These are phyloP conservation scores for Tipula confusa DNA, from an alignment of 2,888 invertebrate genomes.

Conservation along the genomic window DNA sequence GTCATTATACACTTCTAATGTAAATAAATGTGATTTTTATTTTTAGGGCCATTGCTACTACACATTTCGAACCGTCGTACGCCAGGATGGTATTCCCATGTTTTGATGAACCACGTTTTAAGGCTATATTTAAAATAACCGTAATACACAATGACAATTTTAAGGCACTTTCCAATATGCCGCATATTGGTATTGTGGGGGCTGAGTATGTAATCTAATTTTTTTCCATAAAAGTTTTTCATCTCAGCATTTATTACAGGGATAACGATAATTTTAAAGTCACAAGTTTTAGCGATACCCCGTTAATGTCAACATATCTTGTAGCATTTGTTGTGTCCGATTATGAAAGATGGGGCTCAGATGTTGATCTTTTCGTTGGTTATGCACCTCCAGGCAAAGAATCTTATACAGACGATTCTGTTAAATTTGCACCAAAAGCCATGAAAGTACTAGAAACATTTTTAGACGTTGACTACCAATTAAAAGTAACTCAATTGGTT, in stretches of 20 bases:
- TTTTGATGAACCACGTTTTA: conserved; percentile 63
- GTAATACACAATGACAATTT: conserved; percentile 41
- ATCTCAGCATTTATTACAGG: neutral
- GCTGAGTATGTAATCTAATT: neutral
- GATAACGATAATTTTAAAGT: neutral
- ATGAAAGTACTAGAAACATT: conserved; percentile 30
- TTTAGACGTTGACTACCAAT: conserved; percentile 8
- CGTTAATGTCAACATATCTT: conserved; percentile 67
- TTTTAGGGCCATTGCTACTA: conserved; percentile 55
- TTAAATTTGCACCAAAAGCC: conserved; percentile 29
- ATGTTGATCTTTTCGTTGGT: neutral
- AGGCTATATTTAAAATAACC: conserved; percentile 58
- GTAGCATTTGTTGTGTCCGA: conserved; percentile 63
- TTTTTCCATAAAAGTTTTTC: neutral
- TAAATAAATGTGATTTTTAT: neutral
- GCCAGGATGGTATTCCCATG: conserved; percentile 64
- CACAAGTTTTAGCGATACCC: neutral
- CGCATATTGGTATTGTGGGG: neutral
- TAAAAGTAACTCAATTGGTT: conserved; percentile 51
- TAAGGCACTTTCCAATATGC: neutral
- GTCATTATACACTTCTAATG: no score
- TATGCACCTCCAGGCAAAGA: neutral
- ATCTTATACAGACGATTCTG: neutral
- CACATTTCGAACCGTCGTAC: conserved; percentile 58
- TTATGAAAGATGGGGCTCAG: conserved; percentile 37